A percentile compares a stretch with the other conserved stretches of the same genome.
phyloP scores from a whole-genome alignment of 2,888 invertebrate genomes.

The Miltochrista miniata region DNA sequence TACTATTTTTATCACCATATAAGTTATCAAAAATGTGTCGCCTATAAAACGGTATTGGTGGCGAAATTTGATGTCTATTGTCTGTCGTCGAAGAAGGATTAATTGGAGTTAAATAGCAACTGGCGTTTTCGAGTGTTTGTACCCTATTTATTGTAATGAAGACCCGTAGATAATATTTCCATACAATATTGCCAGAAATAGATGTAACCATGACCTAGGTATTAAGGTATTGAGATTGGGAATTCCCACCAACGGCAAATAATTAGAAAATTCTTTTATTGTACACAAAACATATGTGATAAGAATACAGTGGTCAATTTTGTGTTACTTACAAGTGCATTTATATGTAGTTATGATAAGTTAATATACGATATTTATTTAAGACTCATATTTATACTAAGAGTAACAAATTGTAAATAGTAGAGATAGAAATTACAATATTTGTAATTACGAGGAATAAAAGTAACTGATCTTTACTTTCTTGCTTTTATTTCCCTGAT shows the following conservation, averaged over 20 bases:
- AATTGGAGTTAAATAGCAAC: neutral
- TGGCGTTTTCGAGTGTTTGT: neutral
- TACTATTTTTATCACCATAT: too few species aligned
- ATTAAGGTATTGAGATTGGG: slow-evolving; percentile 34
- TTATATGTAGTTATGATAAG: slow-evolving; percentile 46
- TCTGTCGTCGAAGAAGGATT: neutral
- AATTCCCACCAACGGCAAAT: slow-evolving; percentile 60
- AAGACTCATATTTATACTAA: slow-evolving; percentile 72
- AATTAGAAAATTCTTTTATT: slow-evolving; percentile 40
- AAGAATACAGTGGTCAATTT: slow-evolving; percentile 59
- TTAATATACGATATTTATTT: slow-evolving; percentile 64
- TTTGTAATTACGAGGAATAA: slow-evolving; percentile 76
- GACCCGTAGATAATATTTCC: slow-evolving; percentile 6
- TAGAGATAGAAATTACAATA: slow-evolving; percentile 74
- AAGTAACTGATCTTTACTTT: slow-evolving; percentile 51
- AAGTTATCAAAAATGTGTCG: too few species aligned
- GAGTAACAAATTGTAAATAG: slow-evolving; percentile 72
- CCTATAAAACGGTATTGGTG: too few species aligned
- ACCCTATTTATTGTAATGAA: slow-evolving; percentile 16
- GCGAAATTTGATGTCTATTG: neutral
- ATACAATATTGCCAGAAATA: slow-evolving; percentile 58
- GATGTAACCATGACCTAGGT: slow-evolving; percentile 55
- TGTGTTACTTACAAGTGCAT: slow-evolving; percentile 73
- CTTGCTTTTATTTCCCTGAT: slow-evolving; percentile 11
- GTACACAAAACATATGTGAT: slow-evolving; percentile 79